A percentile compares a stretch with the other conserved stretches of the same genome.
Evolutionary conservation across 2,113 vertebrate genomes (phyloP).

Genomic region (Ramphastos sulfuratus): DNA sequence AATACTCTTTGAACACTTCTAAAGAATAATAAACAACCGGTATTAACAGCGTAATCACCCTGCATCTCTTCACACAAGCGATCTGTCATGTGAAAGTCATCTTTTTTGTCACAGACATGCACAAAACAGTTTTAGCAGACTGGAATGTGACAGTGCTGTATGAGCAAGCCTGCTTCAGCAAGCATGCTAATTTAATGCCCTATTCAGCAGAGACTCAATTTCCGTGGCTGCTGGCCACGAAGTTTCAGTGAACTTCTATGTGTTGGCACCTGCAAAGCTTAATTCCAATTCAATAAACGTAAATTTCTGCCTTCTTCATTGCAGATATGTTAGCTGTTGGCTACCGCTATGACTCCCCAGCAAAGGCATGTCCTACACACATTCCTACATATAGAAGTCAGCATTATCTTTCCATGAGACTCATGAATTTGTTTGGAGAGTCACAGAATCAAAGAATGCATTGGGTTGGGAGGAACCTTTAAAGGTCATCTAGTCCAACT

Average conservation of each 20-base stretch:
- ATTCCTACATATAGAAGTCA: conserved; percentile 18
- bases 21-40: conserved; percentile 39
- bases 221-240: conserved; percentile 59
- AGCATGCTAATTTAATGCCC: conserved; percentile 65
- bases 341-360: background rate
- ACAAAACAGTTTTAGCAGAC: conserved; percentile 43
- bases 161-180: conserved; percentile 58
- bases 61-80: conserved; percentile 31
- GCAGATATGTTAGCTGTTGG: conserved; percentile 32
- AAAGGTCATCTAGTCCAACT: no score
- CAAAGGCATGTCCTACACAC: background rate
- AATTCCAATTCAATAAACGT: conserved; percentile 52
- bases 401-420: background rate
- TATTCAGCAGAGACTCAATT: conserved; percentile 74
- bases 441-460: no score
- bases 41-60: conserved; percentile 52
- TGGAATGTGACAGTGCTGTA: conserved; percentile 55
- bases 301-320: conserved; percentile 38
- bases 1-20: conserved; percentile 50
- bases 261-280: conserved; percentile 60
- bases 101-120: conserved; percentile 38
- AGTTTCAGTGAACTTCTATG: conserved; percentile 48
- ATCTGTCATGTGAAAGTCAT: conserved; percentile 43
- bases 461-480: no score
- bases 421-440: background rate